A percentile compares a stretch with the other conserved stretches of the same genome.
Conservation (phyloP, 2,888 invertebrate species). For the Drosophila rellima region DNA sequence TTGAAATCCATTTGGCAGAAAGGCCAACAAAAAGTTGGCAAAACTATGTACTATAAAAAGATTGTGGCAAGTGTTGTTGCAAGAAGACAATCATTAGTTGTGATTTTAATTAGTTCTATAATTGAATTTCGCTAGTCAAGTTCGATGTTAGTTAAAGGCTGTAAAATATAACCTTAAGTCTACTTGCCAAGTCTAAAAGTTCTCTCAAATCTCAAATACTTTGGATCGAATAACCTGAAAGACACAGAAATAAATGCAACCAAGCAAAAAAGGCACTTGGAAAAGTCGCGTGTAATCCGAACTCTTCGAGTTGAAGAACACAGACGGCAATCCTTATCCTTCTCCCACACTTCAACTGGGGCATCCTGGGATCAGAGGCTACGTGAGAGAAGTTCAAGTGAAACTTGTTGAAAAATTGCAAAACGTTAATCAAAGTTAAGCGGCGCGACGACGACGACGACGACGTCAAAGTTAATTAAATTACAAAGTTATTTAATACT, state of each 20-base stretch:
- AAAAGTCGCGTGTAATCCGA: slow-evolving; percentile 74
- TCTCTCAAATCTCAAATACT: slow-evolving; percentile 16
- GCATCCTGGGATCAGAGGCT: slow-evolving; percentile 20
- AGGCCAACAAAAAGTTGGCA: slow-evolving; percentile 6
- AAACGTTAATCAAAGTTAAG: slow-evolving; percentile 81
- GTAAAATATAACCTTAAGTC: slow-evolving; percentile 11
- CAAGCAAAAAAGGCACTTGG: slow-evolving; percentile 27
- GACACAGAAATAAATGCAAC: slow-evolving; percentile 40
- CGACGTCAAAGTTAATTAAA: slow-evolving; percentile 80
- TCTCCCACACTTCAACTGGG: slow-evolving; percentile 27
- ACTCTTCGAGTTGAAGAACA: slow-evolving; percentile 44
- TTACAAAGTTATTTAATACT: slow-evolving; percentile 81
- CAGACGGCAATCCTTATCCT: slow-evolving; percentile 46
- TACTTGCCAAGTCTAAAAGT: slow-evolving; percentile 1
- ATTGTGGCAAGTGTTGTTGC: slow-evolving; percentile 14
- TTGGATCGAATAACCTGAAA: slow-evolving; percentile 21
- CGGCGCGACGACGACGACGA: slow-evolving; percentile 52
- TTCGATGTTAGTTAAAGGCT: background rate
- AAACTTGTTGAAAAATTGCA: slow-evolving; percentile 79
- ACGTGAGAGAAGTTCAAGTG: slow-evolving; percentile 59
- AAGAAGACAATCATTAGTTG: slow-evolving; percentile 19
- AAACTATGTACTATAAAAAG: slow-evolving; percentile 6
- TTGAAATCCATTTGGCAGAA: slow-evolving; percentile 22
- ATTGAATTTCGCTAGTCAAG: slow-evolving; percentile 19
- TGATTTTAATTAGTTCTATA: slow-evolving; percentile 20